Conservation (phyloP, 2,888 invertebrate species). For the Spodoptera exigua region DNA sequence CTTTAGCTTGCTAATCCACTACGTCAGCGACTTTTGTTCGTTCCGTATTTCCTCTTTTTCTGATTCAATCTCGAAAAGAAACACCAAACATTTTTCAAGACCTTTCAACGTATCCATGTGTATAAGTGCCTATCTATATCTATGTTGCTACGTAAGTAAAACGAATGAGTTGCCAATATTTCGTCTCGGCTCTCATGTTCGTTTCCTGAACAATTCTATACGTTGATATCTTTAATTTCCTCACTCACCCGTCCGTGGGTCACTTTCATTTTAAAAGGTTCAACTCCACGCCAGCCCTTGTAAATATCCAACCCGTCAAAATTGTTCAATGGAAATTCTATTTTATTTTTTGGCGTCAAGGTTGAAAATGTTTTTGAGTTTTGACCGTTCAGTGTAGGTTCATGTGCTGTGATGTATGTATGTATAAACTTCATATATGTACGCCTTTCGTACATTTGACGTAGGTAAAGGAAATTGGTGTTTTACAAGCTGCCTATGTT, state of each 20-base stretch:
- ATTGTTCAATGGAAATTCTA: too few species aligned
- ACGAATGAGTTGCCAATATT: constrained; percentile 47
- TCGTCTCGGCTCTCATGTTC: constrained; percentile 43
- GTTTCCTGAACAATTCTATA: constrained; percentile 61
- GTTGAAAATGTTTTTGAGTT: too few species aligned
- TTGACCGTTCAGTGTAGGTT: too few species aligned
- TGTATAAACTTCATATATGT: constrained; percentile 33
- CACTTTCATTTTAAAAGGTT: constrained; percentile 60
- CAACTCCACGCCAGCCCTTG: constrained; percentile 1
- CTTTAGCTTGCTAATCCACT: too few species aligned
- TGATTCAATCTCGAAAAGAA: too few species aligned
- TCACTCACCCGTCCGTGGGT: constrained; percentile 61
- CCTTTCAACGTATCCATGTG: too few species aligned
- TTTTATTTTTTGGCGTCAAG: too few species aligned
- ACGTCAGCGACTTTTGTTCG: too few species aligned
- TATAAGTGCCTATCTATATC: too few species aligned
- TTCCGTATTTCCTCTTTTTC: too few species aligned
- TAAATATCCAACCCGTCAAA: too few species aligned
- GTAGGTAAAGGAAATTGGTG: constrained; percentile 55
- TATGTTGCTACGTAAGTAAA: constrained; percentile 1
- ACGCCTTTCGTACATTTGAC: constrained; percentile 37
- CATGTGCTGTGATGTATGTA: constrained; percentile 22
- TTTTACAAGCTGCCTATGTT: constrained; percentile 48
- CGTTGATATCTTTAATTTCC: constrained; percentile 72
- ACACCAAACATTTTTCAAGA: too few species aligned